A percentile compares a stretch with the other conserved stretches of the same genome.
These are phyloP conservation scores for Pantherophis guttatus DNA, from an alignment of 2,113 vertebrate genomes.

Conservation along the genomic window DNA sequence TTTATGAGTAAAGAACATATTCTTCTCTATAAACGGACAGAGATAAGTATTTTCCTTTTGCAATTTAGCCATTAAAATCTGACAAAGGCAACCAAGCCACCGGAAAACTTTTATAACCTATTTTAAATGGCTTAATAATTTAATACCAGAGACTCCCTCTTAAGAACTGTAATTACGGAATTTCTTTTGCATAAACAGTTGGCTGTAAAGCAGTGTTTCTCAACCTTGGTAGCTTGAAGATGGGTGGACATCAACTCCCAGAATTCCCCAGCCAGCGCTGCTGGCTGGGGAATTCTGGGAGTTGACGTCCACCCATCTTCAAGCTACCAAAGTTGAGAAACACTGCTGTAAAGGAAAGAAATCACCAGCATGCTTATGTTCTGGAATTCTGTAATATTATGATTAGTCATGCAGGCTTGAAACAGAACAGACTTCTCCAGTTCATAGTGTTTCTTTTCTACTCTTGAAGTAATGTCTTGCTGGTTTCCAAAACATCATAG, in stretches of 20 bases:
- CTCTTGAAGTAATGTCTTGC: background rate
- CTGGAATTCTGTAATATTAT: background rate
- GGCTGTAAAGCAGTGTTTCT: background rate
- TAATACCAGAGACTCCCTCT: background rate
- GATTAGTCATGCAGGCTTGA: slow-evolving; percentile 31
- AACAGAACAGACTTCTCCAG: slow-evolving; percentile 4
- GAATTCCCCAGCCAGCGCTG: too few relatives aligned
- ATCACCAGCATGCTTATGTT: background rate
- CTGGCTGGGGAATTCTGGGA: too few relatives aligned
- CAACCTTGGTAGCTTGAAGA: too few relatives aligned
- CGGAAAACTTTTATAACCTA: background rate
- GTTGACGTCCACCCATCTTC: too few relatives aligned
- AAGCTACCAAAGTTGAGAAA: too few relatives aligned
- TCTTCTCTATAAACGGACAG: background rate
- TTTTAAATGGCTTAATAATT: background rate
- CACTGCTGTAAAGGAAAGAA: background rate
- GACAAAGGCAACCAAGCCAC: background rate
- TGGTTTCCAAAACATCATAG: background rate
- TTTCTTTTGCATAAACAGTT: background rate
- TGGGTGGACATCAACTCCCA: too few relatives aligned
- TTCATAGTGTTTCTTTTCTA: background rate
- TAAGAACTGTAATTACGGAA: background rate
- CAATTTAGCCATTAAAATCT: background rate
- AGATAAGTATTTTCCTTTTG: background rate
- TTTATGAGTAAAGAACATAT: background rate